phyloP scores from a whole-genome alignment of 2,797 vertebrate genomes.

The Arrhamphus sclerolepis region DNA sequence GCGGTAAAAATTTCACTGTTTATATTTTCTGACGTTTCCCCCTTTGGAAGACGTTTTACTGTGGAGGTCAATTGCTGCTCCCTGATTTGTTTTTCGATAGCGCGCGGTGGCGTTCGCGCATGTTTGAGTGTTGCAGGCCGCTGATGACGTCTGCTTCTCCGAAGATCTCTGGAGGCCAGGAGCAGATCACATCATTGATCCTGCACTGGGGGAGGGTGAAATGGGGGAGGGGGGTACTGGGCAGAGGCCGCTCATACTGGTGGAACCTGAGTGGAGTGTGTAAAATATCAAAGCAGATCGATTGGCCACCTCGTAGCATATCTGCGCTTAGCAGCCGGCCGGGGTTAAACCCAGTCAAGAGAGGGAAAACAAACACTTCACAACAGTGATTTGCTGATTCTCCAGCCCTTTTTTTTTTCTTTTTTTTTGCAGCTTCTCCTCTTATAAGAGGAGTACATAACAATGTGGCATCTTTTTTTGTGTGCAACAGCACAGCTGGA shows the following conservation, averaged over 20 bases:
- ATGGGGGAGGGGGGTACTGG: conserved; percentile 45
- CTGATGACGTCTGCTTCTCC: conserved; percentile 21
- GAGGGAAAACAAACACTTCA: conserved; percentile 48
- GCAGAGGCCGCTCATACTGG: conserved; percentile 33
- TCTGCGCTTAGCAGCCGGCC: conserved; percentile 21
- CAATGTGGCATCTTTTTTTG: conserved; percentile 43
- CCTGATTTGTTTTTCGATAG: conserved; percentile 13
- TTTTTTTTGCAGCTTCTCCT: no score
- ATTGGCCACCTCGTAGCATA: conserved; percentile 53
- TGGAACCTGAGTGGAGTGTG: conserved; percentile 47
- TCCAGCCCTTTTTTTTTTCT: conserved; percentile 16
- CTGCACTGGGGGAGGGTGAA: conserved; percentile 39
- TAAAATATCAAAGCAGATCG: conserved; percentile 69
- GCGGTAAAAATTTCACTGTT: conserved; percentile 40
- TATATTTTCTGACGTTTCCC: conserved; percentile 30
- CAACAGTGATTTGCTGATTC: conserved; percentile 34
- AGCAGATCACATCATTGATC: conserved; percentile 48
- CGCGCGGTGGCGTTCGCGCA: no score
- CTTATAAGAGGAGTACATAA: conserved; percentile 36
- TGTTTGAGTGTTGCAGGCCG: not conserved
- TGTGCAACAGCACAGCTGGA: conserved; percentile 50
- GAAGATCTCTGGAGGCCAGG: conserved; percentile 29
- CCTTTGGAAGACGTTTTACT: conserved; percentile 43
- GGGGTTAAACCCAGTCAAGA: conserved; percentile 51
- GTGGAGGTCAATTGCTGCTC: conserved; percentile 42